Percentiles rank a stretch among this genome's conserved stretches.
These are phyloP conservation scores for Mastomys natalensis DNA, from an alignment of 2,113 vertebrate species.

Conservation along the genomic window DNA sequence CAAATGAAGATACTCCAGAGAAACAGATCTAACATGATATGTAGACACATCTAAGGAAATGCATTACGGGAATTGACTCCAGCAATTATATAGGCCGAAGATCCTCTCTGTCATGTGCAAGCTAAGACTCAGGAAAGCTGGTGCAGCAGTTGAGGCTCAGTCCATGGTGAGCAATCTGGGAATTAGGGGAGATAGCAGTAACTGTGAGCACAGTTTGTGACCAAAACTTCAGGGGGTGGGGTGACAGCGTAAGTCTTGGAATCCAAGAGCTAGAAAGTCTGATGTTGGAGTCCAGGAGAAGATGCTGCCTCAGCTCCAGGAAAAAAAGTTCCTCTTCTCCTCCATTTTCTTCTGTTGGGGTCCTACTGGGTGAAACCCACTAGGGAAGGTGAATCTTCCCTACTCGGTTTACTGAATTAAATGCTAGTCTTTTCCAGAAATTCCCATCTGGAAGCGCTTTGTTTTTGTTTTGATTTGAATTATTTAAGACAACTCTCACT, in stretches of 20 bases:
- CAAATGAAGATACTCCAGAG: background rate
- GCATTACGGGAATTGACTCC: background rate
- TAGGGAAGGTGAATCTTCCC: background rate
- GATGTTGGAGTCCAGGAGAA: background rate
- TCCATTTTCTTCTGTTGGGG: background rate
- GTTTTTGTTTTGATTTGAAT: background rate
- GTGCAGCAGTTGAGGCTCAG: background rate
- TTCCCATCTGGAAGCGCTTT: background rate
- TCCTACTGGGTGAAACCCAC: background rate
- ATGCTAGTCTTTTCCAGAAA: background rate
- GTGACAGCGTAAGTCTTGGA: background rate
- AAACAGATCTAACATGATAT: background rate
- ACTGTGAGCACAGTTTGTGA: background rate
- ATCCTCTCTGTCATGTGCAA: background rate
- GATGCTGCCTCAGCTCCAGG: background rate
- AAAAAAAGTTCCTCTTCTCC: background rate
- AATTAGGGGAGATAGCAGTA: background rate
- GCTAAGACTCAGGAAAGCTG: background rate
- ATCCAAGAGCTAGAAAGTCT: background rate
- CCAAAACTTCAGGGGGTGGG: background rate
- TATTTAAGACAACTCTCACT: background rate
- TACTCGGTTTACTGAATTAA: background rate
- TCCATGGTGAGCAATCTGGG: background rate
- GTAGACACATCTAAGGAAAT: background rate
- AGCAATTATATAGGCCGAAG: background rate